phyloP scores from a whole-genome alignment of 2,888 invertebrate species.

The Clitarchus hookeri region DNA sequence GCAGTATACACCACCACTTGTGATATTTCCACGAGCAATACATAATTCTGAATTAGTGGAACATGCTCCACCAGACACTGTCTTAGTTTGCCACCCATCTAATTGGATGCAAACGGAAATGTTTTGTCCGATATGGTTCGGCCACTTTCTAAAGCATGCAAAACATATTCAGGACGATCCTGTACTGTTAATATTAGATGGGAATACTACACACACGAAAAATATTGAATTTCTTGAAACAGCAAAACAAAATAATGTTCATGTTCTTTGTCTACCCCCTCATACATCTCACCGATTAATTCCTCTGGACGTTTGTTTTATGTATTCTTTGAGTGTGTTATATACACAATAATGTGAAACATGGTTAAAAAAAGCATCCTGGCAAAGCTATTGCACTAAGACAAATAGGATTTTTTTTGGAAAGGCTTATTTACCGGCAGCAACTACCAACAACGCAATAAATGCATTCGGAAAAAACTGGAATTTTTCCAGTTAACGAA shows the following conservation, averaged over 20 bases:
- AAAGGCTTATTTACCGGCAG: neutral
- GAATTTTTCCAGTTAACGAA: neutral
- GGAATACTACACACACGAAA: neutral
- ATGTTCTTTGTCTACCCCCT: neutral
- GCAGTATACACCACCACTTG: neutral
- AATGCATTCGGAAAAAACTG: slow-evolving; percentile 2
- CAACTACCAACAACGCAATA: slow-evolving; percentile 10
- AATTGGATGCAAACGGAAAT: too few relatives aligned
- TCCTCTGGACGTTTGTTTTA: neutral
- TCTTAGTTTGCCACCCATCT: too few relatives aligned
- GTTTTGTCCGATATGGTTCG: neutral
- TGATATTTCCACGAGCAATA: too few relatives aligned
- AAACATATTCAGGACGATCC: neutral
- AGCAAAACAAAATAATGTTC: slow-evolving; percentile 17
- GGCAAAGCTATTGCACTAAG: neutral
- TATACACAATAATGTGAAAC: too few relatives aligned
- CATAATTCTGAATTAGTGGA: too few relatives aligned
- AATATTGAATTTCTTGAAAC: too few relatives aligned
- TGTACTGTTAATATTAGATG: slow-evolving; percentile 7
- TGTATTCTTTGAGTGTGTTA: too few relatives aligned
- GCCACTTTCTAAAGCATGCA: neutral
- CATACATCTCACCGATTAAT: neutral
- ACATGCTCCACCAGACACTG: too few relatives aligned
- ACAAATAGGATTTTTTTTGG: neutral
- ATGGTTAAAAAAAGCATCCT: neutral